Percentiles rank a stretch among this genome's conserved stretches.
Conservation (phyloP, 2,113 vertebrate genomes). For the Alethe castanea region DNA sequence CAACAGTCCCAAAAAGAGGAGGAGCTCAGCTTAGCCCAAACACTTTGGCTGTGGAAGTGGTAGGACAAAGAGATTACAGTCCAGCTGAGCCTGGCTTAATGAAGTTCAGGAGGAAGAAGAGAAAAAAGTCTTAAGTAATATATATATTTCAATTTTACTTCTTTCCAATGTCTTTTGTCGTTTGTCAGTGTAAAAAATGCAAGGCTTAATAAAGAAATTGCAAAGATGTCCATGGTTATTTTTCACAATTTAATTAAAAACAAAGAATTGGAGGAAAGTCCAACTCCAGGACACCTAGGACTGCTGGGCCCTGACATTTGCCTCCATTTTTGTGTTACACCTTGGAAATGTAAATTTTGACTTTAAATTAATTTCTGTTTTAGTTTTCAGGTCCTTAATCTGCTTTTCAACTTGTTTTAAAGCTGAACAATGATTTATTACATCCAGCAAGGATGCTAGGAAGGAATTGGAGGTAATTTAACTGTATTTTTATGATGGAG, state of each 20-base stretch:
- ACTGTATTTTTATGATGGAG: neutral
- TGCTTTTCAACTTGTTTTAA: neutral
- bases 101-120: conserved; percentile 26
- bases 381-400: neutral
- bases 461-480: neutral
- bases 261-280: neutral
- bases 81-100: conserved; percentile 1
- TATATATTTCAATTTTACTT: neutral
- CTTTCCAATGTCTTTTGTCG: neutral
- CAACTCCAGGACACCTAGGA: neutral
- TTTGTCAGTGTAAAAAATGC: neutral
- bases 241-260: neutral
- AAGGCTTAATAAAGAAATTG: neutral
- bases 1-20: conserved; percentile 56
- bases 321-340: neutral
- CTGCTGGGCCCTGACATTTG: neutral
- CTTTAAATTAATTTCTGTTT: neutral
- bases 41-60: conserved; percentile 21
- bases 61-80: conserved; percentile 18
- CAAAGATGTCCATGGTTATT: neutral
- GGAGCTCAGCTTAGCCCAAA: conserved; percentile 33
- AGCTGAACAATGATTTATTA: neutral
- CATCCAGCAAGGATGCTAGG: neutral
- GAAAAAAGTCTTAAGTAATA: conserved; percentile 25
- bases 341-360: neutral